Percentiles rank a stretch among this genome's conserved stretches.
Conservation (phyloP, 2,113 vertebrate species). For the Athene noctua region DNA sequence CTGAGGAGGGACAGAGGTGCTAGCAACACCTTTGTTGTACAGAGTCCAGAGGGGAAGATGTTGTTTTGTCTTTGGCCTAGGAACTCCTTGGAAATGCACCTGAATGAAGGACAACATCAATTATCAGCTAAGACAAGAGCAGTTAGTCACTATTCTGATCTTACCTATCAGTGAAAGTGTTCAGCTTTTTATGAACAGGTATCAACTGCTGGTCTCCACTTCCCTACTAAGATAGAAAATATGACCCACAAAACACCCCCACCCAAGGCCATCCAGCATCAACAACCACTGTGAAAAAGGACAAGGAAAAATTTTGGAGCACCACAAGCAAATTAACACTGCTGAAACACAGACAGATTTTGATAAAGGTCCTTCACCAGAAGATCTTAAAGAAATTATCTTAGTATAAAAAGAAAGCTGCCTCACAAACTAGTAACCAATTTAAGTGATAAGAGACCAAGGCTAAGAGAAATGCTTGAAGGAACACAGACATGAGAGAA, state of each 20-base stretch:
- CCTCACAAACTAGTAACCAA: not conserved
- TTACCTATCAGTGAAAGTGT: not conserved
- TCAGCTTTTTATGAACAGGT: not conserved
- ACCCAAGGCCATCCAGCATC: not conserved
- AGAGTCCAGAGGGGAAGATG: not conserved
- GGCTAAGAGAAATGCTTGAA: not conserved
- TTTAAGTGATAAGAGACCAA: not conserved
- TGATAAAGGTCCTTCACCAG: not conserved
- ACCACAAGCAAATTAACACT: not conserved
- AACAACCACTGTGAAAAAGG: not conserved
- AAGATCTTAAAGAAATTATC: not conserved
- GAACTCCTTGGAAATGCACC: not conserved
- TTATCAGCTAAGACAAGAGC: not conserved
- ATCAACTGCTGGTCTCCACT: not conserved
- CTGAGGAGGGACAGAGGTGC: not conserved
- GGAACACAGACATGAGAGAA: not conserved
- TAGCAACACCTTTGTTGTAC: not conserved
- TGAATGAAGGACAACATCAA: not conserved
- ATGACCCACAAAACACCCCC: not conserved
- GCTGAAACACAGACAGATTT: not conserved
- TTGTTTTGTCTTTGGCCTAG: not conserved
- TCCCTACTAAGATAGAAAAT: not conserved
- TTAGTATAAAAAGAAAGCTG: not conserved
- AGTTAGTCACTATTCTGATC: not conserved
- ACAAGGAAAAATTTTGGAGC: not conserved